Base-by-base conservation (phyloP, 2,113 vertebrate genomes). In the Phalacrocorax pelagicus region DNA sequence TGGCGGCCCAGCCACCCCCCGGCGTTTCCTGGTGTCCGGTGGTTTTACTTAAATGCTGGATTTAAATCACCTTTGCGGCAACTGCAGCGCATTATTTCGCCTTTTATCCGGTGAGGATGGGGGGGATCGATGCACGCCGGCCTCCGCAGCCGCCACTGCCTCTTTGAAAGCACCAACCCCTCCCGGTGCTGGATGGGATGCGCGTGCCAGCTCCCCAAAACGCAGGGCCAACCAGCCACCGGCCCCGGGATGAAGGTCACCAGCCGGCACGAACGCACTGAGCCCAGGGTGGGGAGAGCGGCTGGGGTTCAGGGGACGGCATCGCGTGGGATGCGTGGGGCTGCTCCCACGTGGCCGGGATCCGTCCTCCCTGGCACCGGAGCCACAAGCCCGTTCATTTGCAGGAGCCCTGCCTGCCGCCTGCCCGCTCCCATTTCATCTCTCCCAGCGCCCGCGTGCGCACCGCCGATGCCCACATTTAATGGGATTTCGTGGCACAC, bases 191-290 rank as follows among this genome's bases (percentile, higher is more conserved):
- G 40, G 55, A 1, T 5, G 72, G 82, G 71, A 32, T 3, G 15
- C 7, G 12, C 2, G 42, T 5, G 61, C 36, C 2, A 11, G 70
- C 8, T 38, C 52, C 75, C 90, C 27, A 1, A 11, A 30, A 7
- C 0, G 6, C 63, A 0, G 12, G 59, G 14, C 16, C 15, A 6
- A 38, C 3, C 36, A 2, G 49, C 10, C 1, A 1, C 61, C 2
- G 1, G 36, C 54, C 24, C 0, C 0, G 20, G 47, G 87, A 30
- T 2, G 49, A 34, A 44, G 91, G 74, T 21, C 30, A 0, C 27
- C 1, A 29, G 46, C 34, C 7, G 0, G 36, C 0, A 16, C 2
- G 3, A 54, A 4, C 3, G 58, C 69, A 61, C 58, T 6, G 5
- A n/a, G 65, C 44, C 44, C 1, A 5, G 40, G 19, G 3, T 0